Evolutionary conservation across 1,140 invertebrate genomes (phyloP).

Genomic region (Drosophila takahashii): DNA sequence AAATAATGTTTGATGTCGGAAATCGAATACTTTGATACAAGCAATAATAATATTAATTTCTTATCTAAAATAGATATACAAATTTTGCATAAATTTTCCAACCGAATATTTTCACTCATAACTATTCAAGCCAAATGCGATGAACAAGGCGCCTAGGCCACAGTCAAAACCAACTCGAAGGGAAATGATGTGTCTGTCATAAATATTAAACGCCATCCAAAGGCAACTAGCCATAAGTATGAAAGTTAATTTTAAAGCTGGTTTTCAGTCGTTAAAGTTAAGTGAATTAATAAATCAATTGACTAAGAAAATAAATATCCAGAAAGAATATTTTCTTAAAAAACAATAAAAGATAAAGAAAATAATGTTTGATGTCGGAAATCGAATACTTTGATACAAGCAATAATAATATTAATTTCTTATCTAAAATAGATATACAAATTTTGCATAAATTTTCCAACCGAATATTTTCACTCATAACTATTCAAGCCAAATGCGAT

Average conservation of each 20-base stretch:
- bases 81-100: conserved; percentile 5
- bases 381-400: too few relatives aligned
- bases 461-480: conserved; percentile 8
- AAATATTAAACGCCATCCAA: conserved; percentile 36
- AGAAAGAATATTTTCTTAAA: too few relatives aligned
- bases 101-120: conserved; percentile 4
- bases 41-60: too few relatives aligned
- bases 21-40: too few relatives aligned
- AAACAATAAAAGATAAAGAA: too few relatives aligned
- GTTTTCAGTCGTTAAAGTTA: neutral
- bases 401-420: too few relatives aligned
- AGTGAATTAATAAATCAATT: too few relatives aligned
- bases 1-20: too few relatives aligned
- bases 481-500: neutral
- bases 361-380: too few relatives aligned
- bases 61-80: too few relatives aligned
- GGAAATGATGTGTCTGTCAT: conserved; percentile 46
- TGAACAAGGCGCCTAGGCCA: conserved; percentile 10
- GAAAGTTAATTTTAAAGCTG: neutral
- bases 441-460: neutral
- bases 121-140: neutral
- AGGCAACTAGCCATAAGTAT: conserved; percentile 16
- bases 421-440: neutral
- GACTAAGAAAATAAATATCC: neutral
- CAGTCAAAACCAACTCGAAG: conserved; percentile 24